Evolutionary conservation across 2,797 vertebrate species (phyloP), one percentile per base, ranked within the genome.

Genomic region (Anniella stebbinsi): DNA sequence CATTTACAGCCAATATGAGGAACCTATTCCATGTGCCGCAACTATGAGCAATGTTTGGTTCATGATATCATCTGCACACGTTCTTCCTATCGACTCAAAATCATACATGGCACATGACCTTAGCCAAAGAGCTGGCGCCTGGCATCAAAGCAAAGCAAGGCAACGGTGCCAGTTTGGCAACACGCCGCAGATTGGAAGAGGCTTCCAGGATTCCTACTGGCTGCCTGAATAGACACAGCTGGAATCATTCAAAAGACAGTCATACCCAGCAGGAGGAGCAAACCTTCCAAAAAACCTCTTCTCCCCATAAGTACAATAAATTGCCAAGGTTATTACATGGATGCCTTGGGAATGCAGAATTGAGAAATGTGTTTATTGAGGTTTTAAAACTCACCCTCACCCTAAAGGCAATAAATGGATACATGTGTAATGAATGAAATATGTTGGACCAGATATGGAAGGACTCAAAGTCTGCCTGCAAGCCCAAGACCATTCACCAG

Each of bases 91-190:
- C 51, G 48, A 18, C 76, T 80, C 25, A 45, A 48, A 86, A 86
- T 86, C 67, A 41, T 23, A 67, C 38, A 11, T 77, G 82, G 80
- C 63, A 67, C 81, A 51, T 75, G 48, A 21, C 72, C 83, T 72
- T 86, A 17, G 66, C 75, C 41, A 73, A 89, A 45, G 85, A 80
- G 54, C 75, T 86, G 54, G 73, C 12, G 15, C 15, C 48, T 89
- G 83, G 82, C 67, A n/a, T 69, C 48, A n/a, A 28, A n/a, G 54
- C 33, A 51, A 85, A 70, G 33, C n/a, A 41, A 57, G 28, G 41
- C 83, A 80, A 45, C 48, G 6, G 18, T 90, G 84, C 88, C 88
- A 86, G 41, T 60, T 80, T 90, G 84, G 76, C 88, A 90, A n/a
- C 51, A 45, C 30, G 38, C 18, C 28, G 33, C 48, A 80, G 83